Base-by-base conservation (phyloP, 2,113 vertebrate genomes). In the Orycteropus afer region DNA sequence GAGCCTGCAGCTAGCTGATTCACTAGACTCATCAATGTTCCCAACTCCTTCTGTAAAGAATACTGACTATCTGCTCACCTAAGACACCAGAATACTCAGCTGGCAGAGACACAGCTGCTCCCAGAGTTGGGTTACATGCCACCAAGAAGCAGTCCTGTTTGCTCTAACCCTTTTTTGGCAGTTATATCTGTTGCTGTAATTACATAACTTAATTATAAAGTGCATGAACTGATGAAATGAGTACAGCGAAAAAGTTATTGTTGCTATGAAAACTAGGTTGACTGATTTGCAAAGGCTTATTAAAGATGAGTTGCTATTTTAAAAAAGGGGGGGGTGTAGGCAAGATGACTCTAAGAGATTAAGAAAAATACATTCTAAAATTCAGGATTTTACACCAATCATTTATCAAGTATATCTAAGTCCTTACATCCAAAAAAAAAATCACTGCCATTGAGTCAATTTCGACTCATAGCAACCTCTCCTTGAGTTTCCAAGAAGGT, bases 251-350 rank as follows among this genome's bases (percentile, higher is more conserved):
- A 37, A 14, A 76, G 47, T 88, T 71, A 69, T 63, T 89, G 89
- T 51, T 73, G 45, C 83, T n/a, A 34, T 11, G n/a, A 85, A 94
- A 96, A 95, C 65, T 79, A 95, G 93, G 92, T 42, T 88, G 92
- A 85, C 80, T 69, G 53, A n/a, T 40, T 79, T 84, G 51, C 47
- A 85, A 83, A 80, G 80, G 83, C 32, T 86, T 61, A 59, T 32
- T 91, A 55, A 87, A 47, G 63, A 34, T 0, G 40, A 87, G 29
- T 7, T 89, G 27, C 34, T 5, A n/a, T n/a, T n/a, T n/a, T n/a
- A n/a, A n/a, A 78, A 81, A 5, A 77, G 12, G 59, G 77, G 90
- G 69, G 88, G 13, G 1, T 61, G 47, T 91, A 40, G 45, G 47
- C 69, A 91, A 59, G 27, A 81, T 59, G 69, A 92, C 3, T 3